Evolutionary conservation across 2,888 invertebrate species (phyloP), one percentile per base, ranked within the genome.

Genomic region (Diloba caeruleocephala): DNA sequence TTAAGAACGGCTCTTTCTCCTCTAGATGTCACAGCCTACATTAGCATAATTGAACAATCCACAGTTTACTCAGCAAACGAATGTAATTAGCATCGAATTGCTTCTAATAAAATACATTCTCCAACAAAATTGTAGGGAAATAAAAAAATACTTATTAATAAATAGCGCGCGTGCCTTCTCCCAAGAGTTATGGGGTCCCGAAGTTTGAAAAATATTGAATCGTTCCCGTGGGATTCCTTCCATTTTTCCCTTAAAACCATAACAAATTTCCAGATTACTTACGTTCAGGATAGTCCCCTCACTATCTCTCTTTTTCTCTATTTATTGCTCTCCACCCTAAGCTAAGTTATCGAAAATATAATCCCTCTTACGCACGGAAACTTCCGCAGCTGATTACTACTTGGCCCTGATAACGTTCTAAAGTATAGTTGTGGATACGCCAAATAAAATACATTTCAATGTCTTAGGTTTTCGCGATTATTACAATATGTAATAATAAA

Each of bases 291-390:
- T 72, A 67, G 76, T 73, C 78, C 77, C 82, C 80, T 82, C 79
- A 77, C 80, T 78, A 80, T 85, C 85, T 84, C 74, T 82, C 81
- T 82, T 80, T 82, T 87, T 79, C 84, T 85, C 81, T 91, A 90
- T 90, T 90, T 93, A 93, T 92, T 90, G 89, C 88, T 66, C 71
- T 74, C 81, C 79, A 86, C 91, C 93, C 92, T 83, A 82, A 80
- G 87, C 85, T 82, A 88, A 90, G 88, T 90, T 93, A 91, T 92
- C 88, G 91, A 92, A 90, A 92, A 91, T 89, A 91, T 92, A 92
- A 93, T 93, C 89, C 92, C 89, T 90, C 90, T 85, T 87, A 87
- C 88, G 87, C 85, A 83, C 79, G 84, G 79, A 88, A 91, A 92
- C 85, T 90, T 90, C 87, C 84, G 83, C 83, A 81, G 84, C 89